phyloP scores from a whole-genome alignment of 2,113 vertebrate genomes.

The Podilymbus podiceps region DNA sequence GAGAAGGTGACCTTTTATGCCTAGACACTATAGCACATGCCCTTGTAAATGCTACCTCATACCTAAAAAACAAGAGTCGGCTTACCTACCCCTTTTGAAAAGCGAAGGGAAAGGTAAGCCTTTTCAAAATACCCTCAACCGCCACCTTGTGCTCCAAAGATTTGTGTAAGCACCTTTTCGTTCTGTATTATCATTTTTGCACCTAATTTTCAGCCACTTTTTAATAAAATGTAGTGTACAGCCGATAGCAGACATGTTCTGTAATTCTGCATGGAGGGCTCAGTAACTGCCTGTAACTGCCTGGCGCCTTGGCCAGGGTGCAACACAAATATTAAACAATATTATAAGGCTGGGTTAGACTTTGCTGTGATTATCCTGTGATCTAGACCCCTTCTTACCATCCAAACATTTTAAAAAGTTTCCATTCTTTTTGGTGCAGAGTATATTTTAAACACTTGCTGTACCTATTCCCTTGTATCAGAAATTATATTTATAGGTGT shows the following conservation, averaged over 20 bases:
- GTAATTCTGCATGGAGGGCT: background rate
- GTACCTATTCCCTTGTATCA: background rate
- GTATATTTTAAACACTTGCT: background rate
- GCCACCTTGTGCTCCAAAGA: background rate
- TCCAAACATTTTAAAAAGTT: background rate
- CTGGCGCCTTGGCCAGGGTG: background rate
- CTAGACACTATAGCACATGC: background rate
- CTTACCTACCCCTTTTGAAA: background rate
- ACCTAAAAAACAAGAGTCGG: background rate
- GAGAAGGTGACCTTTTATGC: background rate
- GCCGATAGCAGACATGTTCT: background rate
- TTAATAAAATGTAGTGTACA: background rate
- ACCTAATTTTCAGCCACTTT: background rate
- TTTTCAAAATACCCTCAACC: background rate
- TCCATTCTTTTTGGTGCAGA: background rate
- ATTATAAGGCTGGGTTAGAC: background rate
- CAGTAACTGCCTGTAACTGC: background rate
- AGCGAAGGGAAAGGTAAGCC: background rate
- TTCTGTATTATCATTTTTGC: background rate
- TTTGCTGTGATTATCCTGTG: background rate
- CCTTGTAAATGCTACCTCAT: background rate
- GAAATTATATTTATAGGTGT: background rate
- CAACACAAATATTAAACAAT: background rate
- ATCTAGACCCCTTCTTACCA: background rate
- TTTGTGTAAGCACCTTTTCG: background rate